phyloP scores from a whole-genome alignment of 2,888 invertebrate species.

The Eretmocerus hayati region DNA sequence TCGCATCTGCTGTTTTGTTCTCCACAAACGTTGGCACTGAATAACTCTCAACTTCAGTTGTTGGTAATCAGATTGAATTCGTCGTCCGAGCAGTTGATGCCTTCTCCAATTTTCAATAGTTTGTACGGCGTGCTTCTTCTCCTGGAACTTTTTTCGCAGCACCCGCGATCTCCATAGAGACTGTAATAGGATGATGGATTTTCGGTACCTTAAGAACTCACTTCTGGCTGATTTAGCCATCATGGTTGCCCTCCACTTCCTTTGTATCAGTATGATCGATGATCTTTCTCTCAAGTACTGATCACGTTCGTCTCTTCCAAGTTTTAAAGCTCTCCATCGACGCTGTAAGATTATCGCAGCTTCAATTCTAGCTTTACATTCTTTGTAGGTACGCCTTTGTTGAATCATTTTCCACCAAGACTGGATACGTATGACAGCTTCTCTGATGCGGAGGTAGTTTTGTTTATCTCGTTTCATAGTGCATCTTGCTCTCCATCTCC shows the following conservation, averaged over 20 bases:
- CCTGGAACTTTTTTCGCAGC: constrained; percentile 17
- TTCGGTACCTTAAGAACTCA: no score
- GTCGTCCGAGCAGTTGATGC: neutral
- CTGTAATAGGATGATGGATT: constrained; percentile 37
- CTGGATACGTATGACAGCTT: constrained; percentile 39
- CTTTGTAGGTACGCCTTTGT: constrained; percentile 16
- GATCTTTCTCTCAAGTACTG: constrained; percentile 19
- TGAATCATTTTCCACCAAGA: constrained; percentile 26
- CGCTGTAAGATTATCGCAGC: constrained; percentile 31
- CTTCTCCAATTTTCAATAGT: constrained; percentile 14
- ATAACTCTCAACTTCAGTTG: neutral
- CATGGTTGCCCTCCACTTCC: constrained; percentile 36
- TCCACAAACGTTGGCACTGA: constrained; percentile 5
- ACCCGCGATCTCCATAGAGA: constrained; percentile 37
- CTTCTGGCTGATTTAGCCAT: constrained; percentile 14
- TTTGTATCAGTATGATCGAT: constrained; percentile 43
- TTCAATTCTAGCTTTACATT: constrained; percentile 6
- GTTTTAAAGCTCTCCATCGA: constrained; percentile 36
- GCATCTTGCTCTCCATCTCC: constrained; percentile 32
- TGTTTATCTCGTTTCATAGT: constrained; percentile 30
- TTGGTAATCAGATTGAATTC: neutral
- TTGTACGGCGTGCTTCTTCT: constrained; percentile 1
- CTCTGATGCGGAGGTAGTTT: constrained; percentile 30
- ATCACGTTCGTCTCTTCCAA: constrained; percentile 1
- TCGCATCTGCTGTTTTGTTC: neutral